phyloP scores from a whole-genome alignment of 2,888 invertebrate species.

The Caenorhabditis sulstoni region DNA sequence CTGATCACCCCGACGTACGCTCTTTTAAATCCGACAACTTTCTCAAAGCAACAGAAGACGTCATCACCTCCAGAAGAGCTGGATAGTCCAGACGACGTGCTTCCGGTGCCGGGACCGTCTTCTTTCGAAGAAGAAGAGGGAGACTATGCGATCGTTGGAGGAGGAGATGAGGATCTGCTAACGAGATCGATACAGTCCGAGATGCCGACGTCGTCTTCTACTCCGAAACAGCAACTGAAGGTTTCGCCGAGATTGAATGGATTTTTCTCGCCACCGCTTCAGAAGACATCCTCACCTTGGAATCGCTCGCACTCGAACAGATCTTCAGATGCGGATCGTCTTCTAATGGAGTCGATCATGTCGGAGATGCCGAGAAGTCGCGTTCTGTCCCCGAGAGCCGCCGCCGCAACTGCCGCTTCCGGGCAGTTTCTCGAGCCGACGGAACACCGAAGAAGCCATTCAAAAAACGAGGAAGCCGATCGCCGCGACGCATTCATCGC shows the following conservation, averaged over 20 bases:
- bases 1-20: conserved; percentile 44
- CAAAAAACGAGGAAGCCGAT: conserved; percentile 68
- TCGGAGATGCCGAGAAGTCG: conserved; percentile 52
- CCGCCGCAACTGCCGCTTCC: neutral
- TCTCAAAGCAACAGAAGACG: too few species aligned
- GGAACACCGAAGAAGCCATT: conserved; percentile 18
- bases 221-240: conserved; percentile 35
- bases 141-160: conserved; percentile 50
- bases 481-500: conserved; percentile 56
- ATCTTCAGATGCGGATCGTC: conserved; percentile 33
- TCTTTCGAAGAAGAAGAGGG: conserved; percentile 51
- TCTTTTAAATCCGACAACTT: conserved; percentile 6
- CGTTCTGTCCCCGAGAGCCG: conserved; percentile 6
- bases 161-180: conserved; percentile 55
- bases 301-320: conserved; percentile 7
- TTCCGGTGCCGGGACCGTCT: conserved; percentile 33
- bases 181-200: conserved; percentile 60
- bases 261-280: conserved; percentile 53
- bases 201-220: conserved; percentile 50
- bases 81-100: conserved; percentile 47
- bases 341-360: conserved; percentile 55
- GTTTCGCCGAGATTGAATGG: conserved; percentile 49
- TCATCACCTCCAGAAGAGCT: neutral
- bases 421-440: conserved; percentile 16
- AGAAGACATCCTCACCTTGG: conserved; percentile 11